phyloP scores from a whole-genome alignment of 2,797 vertebrate species.

The Pangasius djambal region DNA sequence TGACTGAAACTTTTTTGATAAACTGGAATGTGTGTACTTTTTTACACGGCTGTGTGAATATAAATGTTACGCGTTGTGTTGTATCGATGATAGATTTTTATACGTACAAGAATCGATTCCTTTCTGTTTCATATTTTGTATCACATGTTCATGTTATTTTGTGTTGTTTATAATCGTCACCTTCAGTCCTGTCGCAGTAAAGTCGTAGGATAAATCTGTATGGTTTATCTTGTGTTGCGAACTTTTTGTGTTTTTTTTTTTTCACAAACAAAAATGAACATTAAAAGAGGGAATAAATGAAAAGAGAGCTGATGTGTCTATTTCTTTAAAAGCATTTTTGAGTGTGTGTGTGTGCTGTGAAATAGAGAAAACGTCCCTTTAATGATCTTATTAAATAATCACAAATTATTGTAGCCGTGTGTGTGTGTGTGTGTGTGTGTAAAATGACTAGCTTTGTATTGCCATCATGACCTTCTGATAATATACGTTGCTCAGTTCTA shows the following conservation, averaged over 20 bases:
- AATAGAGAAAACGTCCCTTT: neutral
- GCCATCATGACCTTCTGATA: neutral
- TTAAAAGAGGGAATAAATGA: neutral
- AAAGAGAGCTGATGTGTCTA: neutral
- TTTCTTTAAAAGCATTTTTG: neutral
- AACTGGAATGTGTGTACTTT: neutral
- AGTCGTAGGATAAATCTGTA: neutral
- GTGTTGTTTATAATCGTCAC: neutral
- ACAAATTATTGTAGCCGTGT: neutral
- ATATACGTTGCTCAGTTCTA: neutral
- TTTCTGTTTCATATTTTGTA: constrained; percentile 3
- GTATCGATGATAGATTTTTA: neutral
- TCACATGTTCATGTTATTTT: neutral
- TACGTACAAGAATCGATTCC: neutral
- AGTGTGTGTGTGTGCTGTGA: neutral
- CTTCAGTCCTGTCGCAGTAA: neutral
- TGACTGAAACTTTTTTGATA: neutral
- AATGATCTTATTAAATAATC: neutral
- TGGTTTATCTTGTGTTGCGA: neutral
- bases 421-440: neutral
- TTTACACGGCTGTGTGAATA: neutral
- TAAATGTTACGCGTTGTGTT: neutral
- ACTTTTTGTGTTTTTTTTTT: neutral
- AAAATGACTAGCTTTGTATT: too few species aligned
- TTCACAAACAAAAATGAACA: neutral